Percentiles rank a stretch among this genome's conserved stretches.
phyloP scores from a whole-genome alignment of 2,113 vertebrate species.

The Dasyprocta punctata region DNA sequence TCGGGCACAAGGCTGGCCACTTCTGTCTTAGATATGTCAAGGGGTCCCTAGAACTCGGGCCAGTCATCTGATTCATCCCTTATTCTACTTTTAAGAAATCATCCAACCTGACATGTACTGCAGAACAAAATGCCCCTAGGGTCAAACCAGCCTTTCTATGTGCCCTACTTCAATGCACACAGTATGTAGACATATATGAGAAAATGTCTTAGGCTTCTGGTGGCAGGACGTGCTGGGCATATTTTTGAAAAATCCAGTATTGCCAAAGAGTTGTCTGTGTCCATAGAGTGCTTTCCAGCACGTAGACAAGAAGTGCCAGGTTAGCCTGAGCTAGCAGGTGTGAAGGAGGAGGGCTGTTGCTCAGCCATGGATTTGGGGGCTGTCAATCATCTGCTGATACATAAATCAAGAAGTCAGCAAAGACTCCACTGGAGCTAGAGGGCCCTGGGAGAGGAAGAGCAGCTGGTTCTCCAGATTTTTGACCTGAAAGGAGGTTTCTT shows the following conservation, averaged over 20 bases:
- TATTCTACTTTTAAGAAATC: constrained; percentile 2
- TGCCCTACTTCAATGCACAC: background rate
- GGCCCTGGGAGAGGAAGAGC: background rate
- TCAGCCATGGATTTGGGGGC: background rate
- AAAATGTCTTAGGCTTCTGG: background rate
- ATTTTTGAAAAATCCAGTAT: background rate
- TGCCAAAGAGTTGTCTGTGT: background rate
- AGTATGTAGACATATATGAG: background rate
- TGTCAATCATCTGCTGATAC: background rate
- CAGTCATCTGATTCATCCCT: background rate
- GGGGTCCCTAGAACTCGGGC: background rate
- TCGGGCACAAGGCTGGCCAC: background rate
- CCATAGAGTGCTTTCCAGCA: background rate
- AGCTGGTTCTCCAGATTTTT: background rate
- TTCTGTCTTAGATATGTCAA: background rate
- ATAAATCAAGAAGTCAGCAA: background rate
- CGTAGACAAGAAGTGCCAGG: background rate
- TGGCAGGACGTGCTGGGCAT: background rate
- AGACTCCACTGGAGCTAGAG: background rate
- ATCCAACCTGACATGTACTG: background rate
- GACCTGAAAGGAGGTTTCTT: background rate
- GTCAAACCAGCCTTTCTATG: background rate
- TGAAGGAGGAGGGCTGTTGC: background rate
- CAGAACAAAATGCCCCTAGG: background rate
- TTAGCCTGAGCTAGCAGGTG: background rate